Evolutionary conservation across 2,888 invertebrate genomes (phyloP).

Genomic region (Timandra comae): DNA sequence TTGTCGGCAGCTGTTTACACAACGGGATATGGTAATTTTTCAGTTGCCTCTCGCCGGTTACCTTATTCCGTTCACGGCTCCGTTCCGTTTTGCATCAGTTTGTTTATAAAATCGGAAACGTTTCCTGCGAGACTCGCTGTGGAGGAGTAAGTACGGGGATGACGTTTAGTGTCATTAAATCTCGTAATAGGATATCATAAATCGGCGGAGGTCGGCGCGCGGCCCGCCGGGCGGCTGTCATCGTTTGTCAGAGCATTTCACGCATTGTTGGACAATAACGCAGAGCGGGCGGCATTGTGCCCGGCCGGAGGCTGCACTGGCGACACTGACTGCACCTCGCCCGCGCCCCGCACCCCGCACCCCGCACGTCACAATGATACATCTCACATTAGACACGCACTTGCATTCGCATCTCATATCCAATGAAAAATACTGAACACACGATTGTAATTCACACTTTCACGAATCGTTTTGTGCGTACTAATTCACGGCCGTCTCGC

Average conservation of each 20-base stretch:
- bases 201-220: constrained; percentile 68
- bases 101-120: constrained; percentile 40
- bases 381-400: constrained; percentile 15
- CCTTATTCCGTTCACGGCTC: constrained; percentile 50
- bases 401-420: constrained; percentile 1
- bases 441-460: constrained; percentile 45
- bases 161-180: constrained; percentile 74
- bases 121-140: constrained; percentile 30
- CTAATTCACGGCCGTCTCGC: constrained; percentile 16
- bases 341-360: constrained; percentile 13
- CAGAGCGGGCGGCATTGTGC: constrained; percentile 48
- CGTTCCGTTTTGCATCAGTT: constrained; percentile 33
- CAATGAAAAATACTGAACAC: constrained; percentile 3
- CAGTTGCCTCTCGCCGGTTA: constrained; percentile 43
- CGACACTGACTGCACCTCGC: constrained; percentile 20
- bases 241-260: constrained; percentile 78
- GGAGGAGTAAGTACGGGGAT: constrained; percentile 12
- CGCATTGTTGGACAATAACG: constrained; percentile 76
- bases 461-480: constrained; percentile 29
- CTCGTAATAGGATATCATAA: constrained; percentile 76
- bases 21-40: constrained; percentile 68
- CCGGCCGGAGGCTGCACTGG: constrained; percentile 30
- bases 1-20: constrained; percentile 68
- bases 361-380: constrained; percentile 19
- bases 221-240: constrained; percentile 70